Percentiles rank a stretch among this genome's conserved stretches.
These are phyloP conservation scores for Pseudomyrmex concolor DNA, from an alignment of 1,140 invertebrate genomes.

Conservation along the genomic window DNA sequence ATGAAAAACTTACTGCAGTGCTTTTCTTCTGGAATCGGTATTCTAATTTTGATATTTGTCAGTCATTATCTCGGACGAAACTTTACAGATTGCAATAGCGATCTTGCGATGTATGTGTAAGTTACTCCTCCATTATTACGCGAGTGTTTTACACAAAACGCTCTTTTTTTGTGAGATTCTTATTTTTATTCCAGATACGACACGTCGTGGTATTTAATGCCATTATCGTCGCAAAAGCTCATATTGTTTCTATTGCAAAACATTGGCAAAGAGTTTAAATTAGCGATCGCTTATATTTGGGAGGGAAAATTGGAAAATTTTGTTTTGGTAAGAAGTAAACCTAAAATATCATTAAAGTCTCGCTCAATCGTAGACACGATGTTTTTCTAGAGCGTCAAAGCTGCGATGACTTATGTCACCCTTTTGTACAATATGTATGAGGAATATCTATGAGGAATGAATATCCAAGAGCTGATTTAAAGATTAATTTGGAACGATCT, in stretches of 20 bases:
- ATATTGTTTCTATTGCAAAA: constrained; percentile 60
- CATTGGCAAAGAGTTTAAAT: constrained; percentile 21
- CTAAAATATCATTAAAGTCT: not conserved
- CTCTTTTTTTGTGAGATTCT: no score
- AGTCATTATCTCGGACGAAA: no score
- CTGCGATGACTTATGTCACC: constrained; percentile 42
- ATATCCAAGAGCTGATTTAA: no score
- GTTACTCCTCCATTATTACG: no score
- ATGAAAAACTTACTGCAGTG: no score
- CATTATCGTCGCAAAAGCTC: constrained; percentile 54
- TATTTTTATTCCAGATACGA: constrained; percentile 16
- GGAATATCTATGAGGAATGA: no score
- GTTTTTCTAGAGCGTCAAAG: constrained; percentile 50
- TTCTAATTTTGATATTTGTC: no score
- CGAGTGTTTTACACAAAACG: no score
- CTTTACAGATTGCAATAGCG: no score
- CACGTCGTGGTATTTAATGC: constrained; percentile 61
- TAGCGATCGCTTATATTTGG: constrained; percentile 33
- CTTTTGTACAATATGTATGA: constrained; percentile 6
- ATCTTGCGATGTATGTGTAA: no score
- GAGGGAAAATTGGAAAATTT: constrained; percentile 58
- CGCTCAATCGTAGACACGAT: not conserved
- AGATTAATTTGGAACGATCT: no score
- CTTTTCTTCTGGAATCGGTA: no score
- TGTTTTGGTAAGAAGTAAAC: constrained; percentile 47